These are phyloP conservation scores for Aegotheles bennettii DNA, from an alignment of 2,113 vertebrate genomes.

Conservation along the genomic window DNA sequence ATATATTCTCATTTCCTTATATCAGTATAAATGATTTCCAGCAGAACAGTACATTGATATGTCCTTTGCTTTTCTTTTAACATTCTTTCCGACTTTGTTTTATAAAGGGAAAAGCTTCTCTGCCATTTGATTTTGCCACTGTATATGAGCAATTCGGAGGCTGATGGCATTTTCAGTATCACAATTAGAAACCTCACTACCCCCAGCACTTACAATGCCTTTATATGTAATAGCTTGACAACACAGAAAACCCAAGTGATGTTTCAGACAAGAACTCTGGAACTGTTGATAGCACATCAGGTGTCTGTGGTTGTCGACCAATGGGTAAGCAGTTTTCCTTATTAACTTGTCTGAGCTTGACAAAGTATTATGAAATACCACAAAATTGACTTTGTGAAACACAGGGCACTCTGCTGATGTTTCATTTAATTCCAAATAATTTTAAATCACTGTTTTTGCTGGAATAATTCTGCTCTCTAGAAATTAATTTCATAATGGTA, in stretches of 20 bases:
- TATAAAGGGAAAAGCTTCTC: neutral
- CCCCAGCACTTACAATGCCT: neutral
- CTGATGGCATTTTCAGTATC: neutral
- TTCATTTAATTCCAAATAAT: neutral
- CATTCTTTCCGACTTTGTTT: neutral
- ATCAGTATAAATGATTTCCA: neutral
- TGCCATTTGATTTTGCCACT: neutral
- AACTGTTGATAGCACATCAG: neutral
- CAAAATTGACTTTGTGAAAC: neutral
- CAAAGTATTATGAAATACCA: neutral
- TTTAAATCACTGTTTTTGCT: neutral
- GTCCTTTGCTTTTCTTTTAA: neutral
- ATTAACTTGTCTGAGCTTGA: neutral
- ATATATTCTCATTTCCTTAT: neutral
- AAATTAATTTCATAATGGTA: constrained; percentile 1
- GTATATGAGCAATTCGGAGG: neutral
- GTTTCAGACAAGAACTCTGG: neutral
- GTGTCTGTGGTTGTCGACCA: neutral
- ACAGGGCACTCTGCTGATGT: neutral
- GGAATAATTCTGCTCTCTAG: neutral
- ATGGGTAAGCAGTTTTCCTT: neutral
- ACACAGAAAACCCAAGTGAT: neutral
- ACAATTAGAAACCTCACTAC: neutral
- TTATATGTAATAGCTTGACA: neutral
- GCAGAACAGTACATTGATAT: neutral